Evolutionary conservation across 2,888 invertebrate genomes (phyloP), one percentile per base, ranked within the genome.

Genomic region (Standfussiana lucernea): DNA sequence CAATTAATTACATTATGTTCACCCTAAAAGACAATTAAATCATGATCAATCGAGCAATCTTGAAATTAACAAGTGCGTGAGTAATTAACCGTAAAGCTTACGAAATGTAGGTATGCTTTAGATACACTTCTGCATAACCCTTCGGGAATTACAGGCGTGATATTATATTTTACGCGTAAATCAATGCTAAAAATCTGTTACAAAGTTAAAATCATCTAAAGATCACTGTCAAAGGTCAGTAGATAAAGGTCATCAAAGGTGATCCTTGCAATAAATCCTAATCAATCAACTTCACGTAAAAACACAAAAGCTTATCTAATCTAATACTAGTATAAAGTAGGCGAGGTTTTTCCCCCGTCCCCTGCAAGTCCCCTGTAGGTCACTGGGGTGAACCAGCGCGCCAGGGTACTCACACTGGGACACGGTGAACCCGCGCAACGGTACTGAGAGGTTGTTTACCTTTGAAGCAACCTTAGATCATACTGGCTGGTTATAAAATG

Each of bases 331-430:
- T 62, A 42, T 13, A 24, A 65, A 61, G 68, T 61, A 68, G 64
- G 70, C 59, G 85, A 82, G 85, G 82, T 53, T 21, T 40, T 56
- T 56, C 65, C 84, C 67, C 69, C 76, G 72, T 56, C 69, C 82
- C 69, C 61, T 53, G 73, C 56, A 15, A 32, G 35, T 74, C 72
- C 84, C 69, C 76, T 86, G 79, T 80, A 86, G 81, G 82, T 79
- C 88, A 84, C 80, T 79, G 71, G 83, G 83, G 76, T 81, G 76
- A 79, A 71, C 83, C 59, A 45, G 50, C 13, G 53, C 35, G 28
- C 73, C n/a, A n/a, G 45, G 50, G 77, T 50, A 62, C 77, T 40
- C 77, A 47, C 62, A 40, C 62, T 35, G 77, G 82, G 79, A 82
- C 83, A 64, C 47, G 77, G 77, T 56, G 79, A 68, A 79, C 82